Evolutionary conservation across 2,113 vertebrate genomes (phyloP).

Genomic region (Carassius carassius): DNA sequence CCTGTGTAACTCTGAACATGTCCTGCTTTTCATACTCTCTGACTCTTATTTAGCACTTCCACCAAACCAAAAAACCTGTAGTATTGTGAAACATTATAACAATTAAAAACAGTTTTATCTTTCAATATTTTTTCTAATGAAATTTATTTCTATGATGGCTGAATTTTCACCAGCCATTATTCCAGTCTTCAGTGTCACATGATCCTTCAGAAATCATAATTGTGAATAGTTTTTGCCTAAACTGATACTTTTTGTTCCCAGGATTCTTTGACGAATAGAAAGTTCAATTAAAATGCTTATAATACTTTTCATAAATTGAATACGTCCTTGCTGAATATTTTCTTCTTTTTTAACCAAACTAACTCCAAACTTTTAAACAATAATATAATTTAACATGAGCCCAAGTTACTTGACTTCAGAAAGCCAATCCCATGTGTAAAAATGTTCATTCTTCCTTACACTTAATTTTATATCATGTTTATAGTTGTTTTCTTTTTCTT

Average conservation of each 20-base stretch:
- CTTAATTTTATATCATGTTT: neutral
- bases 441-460: neutral
- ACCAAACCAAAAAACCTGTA: neutral
- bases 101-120: too few relatives aligned
- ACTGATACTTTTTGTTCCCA: neutral
- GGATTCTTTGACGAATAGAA: neutral
- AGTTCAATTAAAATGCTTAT: too few relatives aligned
- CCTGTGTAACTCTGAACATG: neutral
- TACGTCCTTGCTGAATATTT: neutral
- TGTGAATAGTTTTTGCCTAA: neutral
- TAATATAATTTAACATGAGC: neutral
- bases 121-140: too few relatives aligned
- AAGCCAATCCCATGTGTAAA: neutral
- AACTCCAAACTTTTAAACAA: neutral
- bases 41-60: neutral
- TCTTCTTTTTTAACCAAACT: too few relatives aligned
- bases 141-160: too few relatives aligned
- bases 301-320: neutral
- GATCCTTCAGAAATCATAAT: neutral
- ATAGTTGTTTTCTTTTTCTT: slow-evolving; percentile 34
- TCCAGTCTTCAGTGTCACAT: neutral
- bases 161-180: neutral
- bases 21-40: slow-evolving; percentile 18
- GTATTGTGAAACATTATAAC: neutral
- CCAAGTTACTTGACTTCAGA: neutral